A percentile compares a stretch with the other conserved stretches of the same genome.
phyloP scores from a whole-genome alignment of 2,888 invertebrate species.

The Drosophila algonquin region DNA sequence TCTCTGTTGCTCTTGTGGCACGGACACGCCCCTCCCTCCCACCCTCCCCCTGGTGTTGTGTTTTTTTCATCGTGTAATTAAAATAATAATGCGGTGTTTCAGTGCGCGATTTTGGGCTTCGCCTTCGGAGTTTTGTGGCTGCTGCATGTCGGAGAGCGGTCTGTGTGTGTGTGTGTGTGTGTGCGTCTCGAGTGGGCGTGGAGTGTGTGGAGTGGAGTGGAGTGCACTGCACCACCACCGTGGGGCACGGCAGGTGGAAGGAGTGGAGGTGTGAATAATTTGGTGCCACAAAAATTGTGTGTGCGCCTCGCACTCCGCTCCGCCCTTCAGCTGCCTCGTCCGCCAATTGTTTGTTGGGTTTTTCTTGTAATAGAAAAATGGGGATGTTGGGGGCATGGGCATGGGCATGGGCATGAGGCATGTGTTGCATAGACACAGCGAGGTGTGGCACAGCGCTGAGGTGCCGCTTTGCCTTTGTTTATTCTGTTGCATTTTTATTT shows the following conservation, averaged over 20 bases:
- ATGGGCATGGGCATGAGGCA: neutral
- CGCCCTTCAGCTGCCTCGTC: constrained; percentile 24
- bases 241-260: neutral
- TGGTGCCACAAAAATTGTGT: constrained; percentile 62
- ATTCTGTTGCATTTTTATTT: constrained; percentile 29
- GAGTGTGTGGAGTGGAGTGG: constrained; percentile 1
- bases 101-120: constrained; percentile 8
- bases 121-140: constrained; percentile 28
- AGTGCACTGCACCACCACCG: neutral
- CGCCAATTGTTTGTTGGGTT: constrained; percentile 36
- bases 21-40: neutral
- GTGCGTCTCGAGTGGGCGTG: constrained; percentile 72
- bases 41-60: neutral
- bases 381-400: neutral
- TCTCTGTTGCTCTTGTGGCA: constrained; percentile 14
- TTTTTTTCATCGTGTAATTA: constrained; percentile 65
- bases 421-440: constrained; percentile 2
- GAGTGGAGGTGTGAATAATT: constrained; percentile 71
- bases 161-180: constrained; percentile 44
- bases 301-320: constrained; percentile 22
- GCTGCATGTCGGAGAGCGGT: neutral
- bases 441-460: neutral
- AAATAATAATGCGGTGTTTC: constrained; percentile 64
- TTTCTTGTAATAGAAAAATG: constrained; percentile 13
- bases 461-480: constrained; percentile 27